phyloP scores from a whole-genome alignment of 2,113 vertebrate species.

The Argyrosomus japonicus region DNA sequence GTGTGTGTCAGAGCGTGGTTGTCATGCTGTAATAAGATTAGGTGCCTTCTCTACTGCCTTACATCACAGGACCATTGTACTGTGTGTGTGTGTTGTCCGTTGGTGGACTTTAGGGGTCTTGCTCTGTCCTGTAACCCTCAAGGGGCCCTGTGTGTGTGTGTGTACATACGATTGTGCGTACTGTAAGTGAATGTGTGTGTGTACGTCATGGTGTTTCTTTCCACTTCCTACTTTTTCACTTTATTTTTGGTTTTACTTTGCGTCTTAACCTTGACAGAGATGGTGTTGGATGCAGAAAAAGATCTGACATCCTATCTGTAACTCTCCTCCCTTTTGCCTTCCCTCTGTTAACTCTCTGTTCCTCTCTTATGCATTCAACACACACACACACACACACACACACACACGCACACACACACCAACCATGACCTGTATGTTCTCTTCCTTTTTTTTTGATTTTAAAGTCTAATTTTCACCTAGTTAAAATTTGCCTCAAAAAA shows the following conservation, averaged over 20 bases:
- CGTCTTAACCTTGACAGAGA: constrained; percentile 11
- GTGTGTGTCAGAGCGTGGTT: constrained; percentile 28
- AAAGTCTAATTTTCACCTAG: constrained; percentile 74
- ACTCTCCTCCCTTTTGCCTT: neutral
- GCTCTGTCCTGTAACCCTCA: constrained; percentile 10
- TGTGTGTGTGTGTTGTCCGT: constrained; percentile 29
- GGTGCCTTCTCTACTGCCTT: constrained; percentile 52
- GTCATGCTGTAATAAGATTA: constrained; percentile 81
- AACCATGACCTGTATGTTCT: constrained; percentile 11
- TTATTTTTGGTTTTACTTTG: constrained; percentile 2
- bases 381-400: constrained; percentile 26
- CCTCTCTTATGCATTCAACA: neutral
- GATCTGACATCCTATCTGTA: neutral
- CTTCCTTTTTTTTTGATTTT: constrained; percentile 66
- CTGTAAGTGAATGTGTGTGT: neutral
- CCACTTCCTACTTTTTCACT: neutral
- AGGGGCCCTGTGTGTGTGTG: neutral
- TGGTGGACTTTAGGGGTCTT: constrained; percentile 32
- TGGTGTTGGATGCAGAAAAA: neutral
- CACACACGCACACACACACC: constrained; percentile 3
- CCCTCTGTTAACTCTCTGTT: constrained; percentile 3
- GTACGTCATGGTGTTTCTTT: neutral
- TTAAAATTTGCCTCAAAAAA: constrained; percentile 73
- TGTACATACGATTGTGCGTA: neutral
- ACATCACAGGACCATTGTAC: constrained; percentile 51